A percentile compares a stretch with the other conserved stretches of the same genome.
Conservation (phyloP, 1,140 invertebrate species). For the Drosophila kikkawai region DNA sequence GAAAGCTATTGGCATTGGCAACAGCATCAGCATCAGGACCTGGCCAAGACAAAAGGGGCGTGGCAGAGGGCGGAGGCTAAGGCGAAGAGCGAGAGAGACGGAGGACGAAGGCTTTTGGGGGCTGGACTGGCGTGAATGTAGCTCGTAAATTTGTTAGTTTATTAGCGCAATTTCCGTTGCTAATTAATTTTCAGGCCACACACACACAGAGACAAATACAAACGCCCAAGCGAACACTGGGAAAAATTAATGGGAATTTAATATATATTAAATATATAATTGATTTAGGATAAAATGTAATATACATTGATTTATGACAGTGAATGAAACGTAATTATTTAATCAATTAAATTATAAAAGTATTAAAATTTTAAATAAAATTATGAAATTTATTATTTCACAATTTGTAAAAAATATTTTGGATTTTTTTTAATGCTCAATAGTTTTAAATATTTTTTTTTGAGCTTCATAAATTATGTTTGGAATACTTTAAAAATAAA, state of each 20-base stretch:
- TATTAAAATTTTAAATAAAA: too few relatives aligned
- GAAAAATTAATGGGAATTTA: constrained; percentile 1
- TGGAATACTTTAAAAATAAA: too few relatives aligned
- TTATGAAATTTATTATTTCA: too few relatives aligned
- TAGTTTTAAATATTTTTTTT: too few relatives aligned
- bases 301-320: not conserved
- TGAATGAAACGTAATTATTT: not conserved
- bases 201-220: constrained; percentile 59
- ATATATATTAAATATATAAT: not conserved
- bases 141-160: constrained; percentile 84
- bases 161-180: constrained; percentile 83
- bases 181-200: constrained; percentile 81
- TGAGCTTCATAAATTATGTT: too few relatives aligned
- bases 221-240: constrained; percentile 14
- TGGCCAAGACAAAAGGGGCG: constrained; percentile 12
- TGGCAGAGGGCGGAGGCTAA: constrained; percentile 1
- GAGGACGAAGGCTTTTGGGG: constrained; percentile 9
- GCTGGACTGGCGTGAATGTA: constrained; percentile 69
- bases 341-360: too few relatives aligned
- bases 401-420: too few relatives aligned
- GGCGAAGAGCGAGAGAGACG: not conserved
- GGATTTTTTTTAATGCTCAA: too few relatives aligned
- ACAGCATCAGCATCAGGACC: constrained; percentile 31
- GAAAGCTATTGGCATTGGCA: constrained; percentile 38
- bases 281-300: too few relatives aligned